Base-by-base conservation (phyloP, 2,797 vertebrate species). In the Halcyon leucocephala region DNA sequence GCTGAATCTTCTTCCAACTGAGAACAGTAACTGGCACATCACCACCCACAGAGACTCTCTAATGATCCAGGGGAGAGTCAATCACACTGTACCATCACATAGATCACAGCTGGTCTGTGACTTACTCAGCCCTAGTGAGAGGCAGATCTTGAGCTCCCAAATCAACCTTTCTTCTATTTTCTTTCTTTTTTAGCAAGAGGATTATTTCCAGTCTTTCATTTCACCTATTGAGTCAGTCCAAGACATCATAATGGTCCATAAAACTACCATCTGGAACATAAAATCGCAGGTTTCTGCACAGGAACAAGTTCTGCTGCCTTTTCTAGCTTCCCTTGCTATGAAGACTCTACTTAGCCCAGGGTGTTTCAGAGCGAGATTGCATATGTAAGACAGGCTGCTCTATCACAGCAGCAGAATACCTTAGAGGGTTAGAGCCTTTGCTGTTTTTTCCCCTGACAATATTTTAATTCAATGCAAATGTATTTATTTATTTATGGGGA, bases 1-100 rank as follows among this genome's bases (percentile, higher is more conserved):
- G 61, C 89, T 91, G 86, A 95, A 57, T 82, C 46, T 93, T 44
- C 60, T 95, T 93, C 91, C 94, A 97, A 77, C 84, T 85, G 90
- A 93, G 94, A 91, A 85, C 83, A 86, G 91, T 92, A 92, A 95
- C 82, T 81, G 85, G 91, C 82, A 94, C 79, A 90, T 83, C 82
- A 92, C 31, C 61, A 82, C 89, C 84, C 54, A 83, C 69, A 55
- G 93, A 95, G 89, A 87, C 76, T 72, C 89, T 85, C 39, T 94
- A 96, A 92, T 80, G 91, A 89, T 91, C 76, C 86, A 76, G 41
- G 46, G 82, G 71, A 87, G 93, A 96, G 79, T 87, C 94, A 94
- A 92, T 93, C 92, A 95, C 86, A 94, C 54, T 4, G 1, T 42
- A 94, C 82, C 37, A 82, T 81, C 76, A 49, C 85, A 89, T 48